Conservation (phyloP, 2,888 invertebrate species). For the Miltochrista miniata region DNA sequence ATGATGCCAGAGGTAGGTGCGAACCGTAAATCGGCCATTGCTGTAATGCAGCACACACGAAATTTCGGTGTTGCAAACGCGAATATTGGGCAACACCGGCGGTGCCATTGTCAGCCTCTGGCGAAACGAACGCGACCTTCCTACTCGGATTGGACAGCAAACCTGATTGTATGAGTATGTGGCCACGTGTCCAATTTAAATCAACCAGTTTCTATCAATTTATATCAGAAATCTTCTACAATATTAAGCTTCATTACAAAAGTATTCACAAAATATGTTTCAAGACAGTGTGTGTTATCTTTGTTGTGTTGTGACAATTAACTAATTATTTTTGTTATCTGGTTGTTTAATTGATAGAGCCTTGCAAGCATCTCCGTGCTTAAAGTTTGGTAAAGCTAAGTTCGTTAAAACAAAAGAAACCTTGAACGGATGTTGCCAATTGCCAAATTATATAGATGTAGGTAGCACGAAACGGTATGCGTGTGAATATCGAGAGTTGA, state of each 20-base stretch:
- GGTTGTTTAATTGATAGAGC: slow-evolving; percentile 8
- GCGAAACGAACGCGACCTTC: slow-evolving; percentile 78
- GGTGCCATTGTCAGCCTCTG: slow-evolving; percentile 77
- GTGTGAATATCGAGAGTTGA: slow-evolving; percentile 46
- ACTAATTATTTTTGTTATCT: slow-evolving; percentile 3
- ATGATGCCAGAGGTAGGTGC: slow-evolving; percentile 29
- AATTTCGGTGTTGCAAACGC: slow-evolving; percentile 79
- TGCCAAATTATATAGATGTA: slow-evolving; percentile 55
- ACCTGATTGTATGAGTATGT: slow-evolving; percentile 65
- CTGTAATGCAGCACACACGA: slow-evolving; percentile 75
- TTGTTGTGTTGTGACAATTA: neutral
- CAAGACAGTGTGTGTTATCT: neutral
- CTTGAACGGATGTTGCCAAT: slow-evolving; percentile 57
- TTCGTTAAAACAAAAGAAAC: slow-evolving; percentile 57
- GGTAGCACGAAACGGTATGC: slow-evolving; percentile 47
- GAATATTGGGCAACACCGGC: slow-evolving; percentile 68
- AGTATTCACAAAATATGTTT: neutral
- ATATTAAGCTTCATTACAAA: slow-evolving; percentile 11
- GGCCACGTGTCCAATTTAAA: slow-evolving; percentile 38
- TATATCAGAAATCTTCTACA: slow-evolving; percentile 16
- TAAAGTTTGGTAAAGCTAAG: slow-evolving; percentile 36
- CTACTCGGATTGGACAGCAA: slow-evolving; percentile 74
- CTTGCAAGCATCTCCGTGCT: slow-evolving; percentile 23
- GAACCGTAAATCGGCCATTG: slow-evolving; percentile 59
- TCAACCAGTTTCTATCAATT: slow-evolving; percentile 35